Conservation (phyloP, 1,140 invertebrate species). For the Calosoma granatense region DNA sequence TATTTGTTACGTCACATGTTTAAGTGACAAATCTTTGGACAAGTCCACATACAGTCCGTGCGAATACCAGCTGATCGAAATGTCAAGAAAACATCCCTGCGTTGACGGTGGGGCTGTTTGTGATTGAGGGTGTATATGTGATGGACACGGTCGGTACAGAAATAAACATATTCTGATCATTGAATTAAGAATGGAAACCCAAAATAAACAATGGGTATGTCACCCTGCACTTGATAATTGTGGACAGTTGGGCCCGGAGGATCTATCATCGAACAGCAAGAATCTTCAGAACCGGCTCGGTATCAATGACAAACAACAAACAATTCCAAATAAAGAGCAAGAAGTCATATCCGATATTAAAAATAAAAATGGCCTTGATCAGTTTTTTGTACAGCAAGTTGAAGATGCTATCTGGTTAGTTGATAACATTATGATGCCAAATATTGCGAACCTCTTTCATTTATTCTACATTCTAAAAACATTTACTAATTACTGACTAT, state of each 20-base stretch:
- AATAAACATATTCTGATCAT: not conserved
- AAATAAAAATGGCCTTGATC: conserved; percentile 9
- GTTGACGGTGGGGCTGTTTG: not conserved
- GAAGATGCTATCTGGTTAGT: conserved; percentile 8
- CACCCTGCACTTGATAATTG: not conserved
- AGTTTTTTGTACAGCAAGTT: conserved; percentile 4
- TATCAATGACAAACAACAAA: not conserved
- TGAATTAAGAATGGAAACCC: conserved; percentile 1
- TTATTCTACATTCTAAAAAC: not conserved
- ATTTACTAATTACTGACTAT: not conserved
- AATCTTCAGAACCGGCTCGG: not conserved
- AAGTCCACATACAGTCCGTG: conserved; percentile 1
- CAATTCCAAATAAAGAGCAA: not conserved
- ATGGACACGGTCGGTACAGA: not conserved
- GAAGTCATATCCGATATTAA: not conserved
- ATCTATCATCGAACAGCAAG: not conserved
- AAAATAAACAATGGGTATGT: conserved; percentile 8
- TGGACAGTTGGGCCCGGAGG: not conserved
- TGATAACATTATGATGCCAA: not conserved
- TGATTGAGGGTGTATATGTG: not conserved
- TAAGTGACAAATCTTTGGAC: conserved; percentile 5
- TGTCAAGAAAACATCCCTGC: not conserved
- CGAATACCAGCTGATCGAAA: conserved; percentile 1
- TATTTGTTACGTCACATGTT: conserved; percentile 1
- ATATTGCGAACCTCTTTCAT: not conserved